Percentiles rank a stretch among this genome's conserved stretches.
Conservation (phyloP, 30 jellyfish, hydroid and myxozoan genomes). For the Pelagia noctiluca region DNA sequence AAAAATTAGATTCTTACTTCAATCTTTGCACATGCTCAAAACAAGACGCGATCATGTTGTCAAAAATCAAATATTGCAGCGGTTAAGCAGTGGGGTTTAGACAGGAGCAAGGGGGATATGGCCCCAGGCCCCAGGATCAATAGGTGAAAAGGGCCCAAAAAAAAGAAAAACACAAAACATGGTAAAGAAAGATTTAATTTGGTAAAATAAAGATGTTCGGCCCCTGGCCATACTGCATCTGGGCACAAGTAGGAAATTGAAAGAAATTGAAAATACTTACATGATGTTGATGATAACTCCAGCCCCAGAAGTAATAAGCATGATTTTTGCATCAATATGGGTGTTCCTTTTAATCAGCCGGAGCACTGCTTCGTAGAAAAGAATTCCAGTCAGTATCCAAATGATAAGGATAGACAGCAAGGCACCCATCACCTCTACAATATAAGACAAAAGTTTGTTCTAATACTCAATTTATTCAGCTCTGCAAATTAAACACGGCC, state of each 20-base stretch:
- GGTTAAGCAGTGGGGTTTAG: too few relatives aligned
- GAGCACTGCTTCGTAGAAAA: constrained; percentile 81
- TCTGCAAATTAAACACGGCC: not conserved
- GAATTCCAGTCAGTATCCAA: constrained; percentile 93
- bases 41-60: too few relatives aligned
- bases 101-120: too few relatives aligned
- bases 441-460: not conserved
- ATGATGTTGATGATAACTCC: constrained; percentile 85
- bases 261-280: constrained; percentile 53
- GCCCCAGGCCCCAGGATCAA: too few relatives aligned
- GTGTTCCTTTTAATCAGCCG: constrained; percentile 41
- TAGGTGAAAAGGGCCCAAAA: too few relatives aligned
- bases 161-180: too few relatives aligned
- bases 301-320: constrained; percentile 89
- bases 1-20: too few relatives aligned
- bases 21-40: too few relatives aligned
- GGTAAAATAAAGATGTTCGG: too few relatives aligned
- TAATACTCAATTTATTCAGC: not conserved
- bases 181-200: too few relatives aligned
- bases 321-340: constrained; percentile 67
- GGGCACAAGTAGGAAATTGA: not conserved
- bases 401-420: constrained; percentile 82
- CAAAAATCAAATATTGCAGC: too few relatives aligned
- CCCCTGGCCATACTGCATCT: too few relatives aligned
- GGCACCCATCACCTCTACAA: constrained; percentile 98